phyloP scores from a whole-genome alignment of 2,888 invertebrate genomes.

The Sepiola atlantica region DNA sequence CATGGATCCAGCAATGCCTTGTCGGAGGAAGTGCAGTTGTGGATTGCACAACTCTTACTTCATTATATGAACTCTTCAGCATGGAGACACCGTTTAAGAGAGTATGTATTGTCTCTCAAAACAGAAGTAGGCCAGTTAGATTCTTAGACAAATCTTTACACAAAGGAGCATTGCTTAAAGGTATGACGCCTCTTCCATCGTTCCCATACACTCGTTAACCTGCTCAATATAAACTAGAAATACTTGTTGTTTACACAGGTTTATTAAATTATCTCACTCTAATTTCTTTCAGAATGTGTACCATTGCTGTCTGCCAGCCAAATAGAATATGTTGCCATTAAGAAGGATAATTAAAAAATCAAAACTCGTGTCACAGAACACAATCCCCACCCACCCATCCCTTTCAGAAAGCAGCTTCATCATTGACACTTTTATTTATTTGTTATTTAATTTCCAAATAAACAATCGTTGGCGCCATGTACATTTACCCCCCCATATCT shows the following conservation, averaged over 20 bases:
- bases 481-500: background rate
- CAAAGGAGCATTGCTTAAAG: no score
- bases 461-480: background rate
- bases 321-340: background rate
- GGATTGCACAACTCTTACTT: no score
- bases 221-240: background rate
- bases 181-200: background rate
- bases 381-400: slow-evolving; percentile 12
- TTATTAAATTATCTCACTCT: background rate
- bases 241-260: slow-evolving; percentile 32
- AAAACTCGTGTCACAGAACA: background rate
- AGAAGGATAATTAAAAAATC: background rate
- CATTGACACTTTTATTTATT: background rate
- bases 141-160: background rate
- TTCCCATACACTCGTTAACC: background rate
- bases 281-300: background rate
- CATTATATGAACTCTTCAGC: no score
- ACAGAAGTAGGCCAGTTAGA: background rate
- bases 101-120: no score
- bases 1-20: no score
- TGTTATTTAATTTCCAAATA: background rate
- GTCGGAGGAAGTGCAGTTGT: no score
- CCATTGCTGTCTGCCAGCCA: background rate
- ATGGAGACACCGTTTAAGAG: no score
- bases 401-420: background rate